Evolutionary conservation across 2,888 invertebrate species (phyloP).

Genomic region (Ectemnius continuus): DNA sequence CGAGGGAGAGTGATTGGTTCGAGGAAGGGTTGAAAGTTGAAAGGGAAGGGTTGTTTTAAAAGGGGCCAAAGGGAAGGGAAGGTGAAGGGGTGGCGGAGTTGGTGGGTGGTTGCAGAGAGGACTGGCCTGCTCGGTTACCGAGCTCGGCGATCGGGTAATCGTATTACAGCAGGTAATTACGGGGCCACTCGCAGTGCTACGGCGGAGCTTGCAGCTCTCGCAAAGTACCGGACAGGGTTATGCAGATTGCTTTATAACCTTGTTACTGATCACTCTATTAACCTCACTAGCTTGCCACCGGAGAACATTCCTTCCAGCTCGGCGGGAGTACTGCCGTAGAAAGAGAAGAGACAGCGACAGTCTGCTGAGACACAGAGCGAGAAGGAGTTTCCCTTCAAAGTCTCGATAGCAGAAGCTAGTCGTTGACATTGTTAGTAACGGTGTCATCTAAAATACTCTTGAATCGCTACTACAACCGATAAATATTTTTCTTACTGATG

Average conservation of each 20-base stretch:
- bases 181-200: conserved; percentile 61
- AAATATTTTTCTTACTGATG: no score
- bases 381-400: not conserved
- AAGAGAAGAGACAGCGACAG: not conserved
- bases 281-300: conserved; percentile 65
- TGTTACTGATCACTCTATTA: conserved; percentile 77
- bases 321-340: not conserved
- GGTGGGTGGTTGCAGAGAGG: conserved; percentile 33
- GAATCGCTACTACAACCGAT: no score
- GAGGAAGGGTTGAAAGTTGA: not conserved
- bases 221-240: conserved; percentile 73
- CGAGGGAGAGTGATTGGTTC: not conserved
- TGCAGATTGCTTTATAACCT: conserved; percentile 78
- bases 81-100: no score
- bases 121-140: conserved; percentile 70
- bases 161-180: conserved; percentile 74
- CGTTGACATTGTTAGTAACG: conserved; percentile 1
- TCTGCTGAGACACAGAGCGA: not conserved
- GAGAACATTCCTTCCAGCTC: conserved; percentile 17
- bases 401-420: not conserved
- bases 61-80: no score
- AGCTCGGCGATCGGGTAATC: conserved; percentile 73
- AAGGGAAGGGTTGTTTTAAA: not conserved
- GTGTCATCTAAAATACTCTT: not conserved
- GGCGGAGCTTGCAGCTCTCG: conserved; percentile 56